A percentile compares a stretch with the other conserved stretches of the same genome.
phyloP scores from a whole-genome alignment of 2,113 vertebrate genomes.

The Bettongia penicillata region DNA sequence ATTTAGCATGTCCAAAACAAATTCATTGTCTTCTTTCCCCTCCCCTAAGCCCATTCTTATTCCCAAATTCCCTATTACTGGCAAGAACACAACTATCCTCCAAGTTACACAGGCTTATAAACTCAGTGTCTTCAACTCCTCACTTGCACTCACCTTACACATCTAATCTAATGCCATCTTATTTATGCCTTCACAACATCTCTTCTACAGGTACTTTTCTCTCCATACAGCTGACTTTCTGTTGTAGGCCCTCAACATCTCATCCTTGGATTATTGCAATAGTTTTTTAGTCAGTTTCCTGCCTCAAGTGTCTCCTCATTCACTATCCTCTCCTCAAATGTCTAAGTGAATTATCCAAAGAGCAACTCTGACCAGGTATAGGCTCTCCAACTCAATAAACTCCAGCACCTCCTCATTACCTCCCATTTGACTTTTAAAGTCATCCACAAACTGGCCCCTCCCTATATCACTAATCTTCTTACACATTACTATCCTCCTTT shows the following conservation, averaged over 20 bases:
- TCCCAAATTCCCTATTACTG: not conserved
- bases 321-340: too few relatives aligned
- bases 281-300: too few relatives aligned
- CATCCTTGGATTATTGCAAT: too few relatives aligned
- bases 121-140: not conserved
- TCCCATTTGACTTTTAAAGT: too few relatives aligned
- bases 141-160: not conserved
- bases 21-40: not conserved
- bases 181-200: too few relatives aligned
- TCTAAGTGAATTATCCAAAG: too few relatives aligned
- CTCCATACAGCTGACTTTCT: not conserved
- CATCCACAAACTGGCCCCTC: not conserved
- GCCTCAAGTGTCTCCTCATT: too few relatives aligned
- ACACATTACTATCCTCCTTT: not conserved
- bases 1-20: not conserved
- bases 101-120: not conserved
- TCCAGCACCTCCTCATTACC: too few relatives aligned
- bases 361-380: too few relatives aligned
- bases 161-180: not conserved
- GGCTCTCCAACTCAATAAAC: too few relatives aligned
- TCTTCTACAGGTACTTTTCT: too few relatives aligned
- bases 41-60: not conserved
- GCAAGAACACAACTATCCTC: not conserved
- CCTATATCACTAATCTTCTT: not conserved
- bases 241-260: not conserved